Conservation (phyloP, 2,797 vertebrate genomes). For the Cheirogaleus major region DNA sequence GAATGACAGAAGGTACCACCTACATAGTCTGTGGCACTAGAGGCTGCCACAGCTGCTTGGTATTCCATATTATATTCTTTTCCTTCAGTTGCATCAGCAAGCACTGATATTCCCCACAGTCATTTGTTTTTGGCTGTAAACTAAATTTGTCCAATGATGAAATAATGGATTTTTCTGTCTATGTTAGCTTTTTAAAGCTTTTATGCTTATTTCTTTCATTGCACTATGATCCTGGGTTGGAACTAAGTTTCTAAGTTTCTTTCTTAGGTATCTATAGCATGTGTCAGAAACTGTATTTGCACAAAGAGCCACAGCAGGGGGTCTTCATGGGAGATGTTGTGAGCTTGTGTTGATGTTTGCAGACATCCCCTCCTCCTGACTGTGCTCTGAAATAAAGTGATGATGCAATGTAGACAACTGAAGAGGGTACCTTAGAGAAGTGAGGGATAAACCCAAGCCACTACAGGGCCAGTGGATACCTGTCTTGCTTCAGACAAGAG, state of each 20-base stretch:
- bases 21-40: background rate
- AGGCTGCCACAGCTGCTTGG: background rate
- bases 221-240: background rate
- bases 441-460: background rate
- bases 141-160: background rate
- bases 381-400: background rate
- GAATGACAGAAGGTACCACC: background rate
- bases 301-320: background rate
- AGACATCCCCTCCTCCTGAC: background rate
- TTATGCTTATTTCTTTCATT: conserved; percentile 3
- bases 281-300: background rate
- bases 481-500: background rate
- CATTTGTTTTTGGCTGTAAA: conserved; percentile 3
- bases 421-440: background rate
- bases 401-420: background rate
- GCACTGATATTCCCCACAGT: background rate
- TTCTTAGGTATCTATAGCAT: background rate
- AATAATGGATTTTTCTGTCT: conserved; percentile 24
- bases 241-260: background rate
- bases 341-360: background rate
- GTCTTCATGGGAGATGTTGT: background rate
- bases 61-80: background rate
- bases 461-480: background rate
- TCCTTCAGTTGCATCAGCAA: background rate
- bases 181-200: background rate